Evolutionary conservation across 2,888 invertebrate species (phyloP).

Genomic region (Phanerotoma sp.): DNA sequence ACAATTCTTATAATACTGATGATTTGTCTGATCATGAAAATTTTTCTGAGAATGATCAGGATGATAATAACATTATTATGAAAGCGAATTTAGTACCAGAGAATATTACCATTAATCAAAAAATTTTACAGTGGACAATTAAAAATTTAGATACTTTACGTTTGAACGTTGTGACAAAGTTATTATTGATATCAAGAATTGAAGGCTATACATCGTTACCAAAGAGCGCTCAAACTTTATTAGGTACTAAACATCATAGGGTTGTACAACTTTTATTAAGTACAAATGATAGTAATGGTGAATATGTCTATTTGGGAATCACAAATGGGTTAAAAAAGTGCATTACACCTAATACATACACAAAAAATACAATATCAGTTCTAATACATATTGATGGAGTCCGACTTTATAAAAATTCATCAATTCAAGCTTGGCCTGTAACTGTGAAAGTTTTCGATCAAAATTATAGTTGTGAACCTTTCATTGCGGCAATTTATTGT

Average conservation of each 20-base stretch:
- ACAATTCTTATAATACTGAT: too few species aligned
- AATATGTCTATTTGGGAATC: constrained; percentile 22
- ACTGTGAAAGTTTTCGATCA: constrained; percentile 19
- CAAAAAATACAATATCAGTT: not conserved
- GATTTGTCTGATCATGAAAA: too few species aligned
- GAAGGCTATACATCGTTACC: not conserved
- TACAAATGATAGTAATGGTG: not conserved
- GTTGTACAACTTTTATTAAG: not conserved
- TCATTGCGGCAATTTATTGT: constrained; percentile 28
- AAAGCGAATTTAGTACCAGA: too few species aligned
- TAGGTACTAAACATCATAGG: constrained; percentile 1
- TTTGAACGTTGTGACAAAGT: not conserved
- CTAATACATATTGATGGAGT: constrained; percentile 14
- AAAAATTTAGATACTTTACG: not conserved
- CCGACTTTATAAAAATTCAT: not conserved
- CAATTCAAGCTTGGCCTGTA: constrained; percentile 29
- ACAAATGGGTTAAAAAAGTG: constrained; percentile 12
- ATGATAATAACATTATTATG: too few species aligned
- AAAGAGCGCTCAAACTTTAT: constrained; percentile 3
- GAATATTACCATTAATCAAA: too few species aligned
- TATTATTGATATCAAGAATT: constrained; percentile 1
- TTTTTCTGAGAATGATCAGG: too few species aligned
- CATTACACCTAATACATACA: not conserved
- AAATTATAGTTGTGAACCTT: constrained; percentile 25
- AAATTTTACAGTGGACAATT: too few species aligned